Percentiles rank a stretch among this genome's conserved stretches.
These are phyloP conservation scores for Aphis gossypii DNA, from an alignment of 1,140 invertebrate species.

Conservation along the genomic window DNA sequence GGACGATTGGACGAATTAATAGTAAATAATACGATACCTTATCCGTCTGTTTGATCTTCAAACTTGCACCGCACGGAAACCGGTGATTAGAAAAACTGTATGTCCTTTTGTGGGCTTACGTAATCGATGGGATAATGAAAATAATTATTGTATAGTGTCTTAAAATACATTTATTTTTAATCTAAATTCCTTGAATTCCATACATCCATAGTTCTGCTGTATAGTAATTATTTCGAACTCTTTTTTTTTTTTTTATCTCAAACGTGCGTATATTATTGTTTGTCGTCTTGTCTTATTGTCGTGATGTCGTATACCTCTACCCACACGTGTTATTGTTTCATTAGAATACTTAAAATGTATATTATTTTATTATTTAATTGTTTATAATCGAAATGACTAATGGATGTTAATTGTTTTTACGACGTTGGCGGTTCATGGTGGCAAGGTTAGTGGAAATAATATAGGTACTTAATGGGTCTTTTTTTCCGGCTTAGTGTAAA, in stretches of 20 bases:
- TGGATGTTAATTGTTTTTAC: neutral
- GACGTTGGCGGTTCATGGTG: neutral
- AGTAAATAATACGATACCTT: constrained; percentile 12
- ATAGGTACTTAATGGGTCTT: neutral
- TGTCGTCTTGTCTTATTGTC: neutral
- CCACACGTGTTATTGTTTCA: neutral
- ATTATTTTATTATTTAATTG: neutral
- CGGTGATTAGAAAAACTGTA: neutral
- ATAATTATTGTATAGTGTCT: neutral
- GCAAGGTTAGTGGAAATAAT: neutral
- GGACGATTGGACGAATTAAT: neutral
- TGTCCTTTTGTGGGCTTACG: neutral
- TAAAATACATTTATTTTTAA: neutral
- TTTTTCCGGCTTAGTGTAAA: neutral
- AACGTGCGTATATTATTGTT: neutral
- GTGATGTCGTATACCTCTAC: neutral
- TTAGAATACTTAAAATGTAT: neutral
- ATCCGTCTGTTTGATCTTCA: constrained; percentile 3
- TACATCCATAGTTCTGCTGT: neutral
- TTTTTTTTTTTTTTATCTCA: constrained; percentile 17
- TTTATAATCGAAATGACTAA: neutral
- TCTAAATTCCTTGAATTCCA: constrained; percentile 13
- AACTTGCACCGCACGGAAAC: neutral
- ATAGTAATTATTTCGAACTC: neutral
- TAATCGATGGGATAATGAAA: neutral